Percentiles rank a stretch among this genome's conserved stretches.
These are phyloP conservation scores for Drosophila cardini DNA, from an alignment of 1,140 invertebrate genomes.

Conservation along the genomic window DNA sequence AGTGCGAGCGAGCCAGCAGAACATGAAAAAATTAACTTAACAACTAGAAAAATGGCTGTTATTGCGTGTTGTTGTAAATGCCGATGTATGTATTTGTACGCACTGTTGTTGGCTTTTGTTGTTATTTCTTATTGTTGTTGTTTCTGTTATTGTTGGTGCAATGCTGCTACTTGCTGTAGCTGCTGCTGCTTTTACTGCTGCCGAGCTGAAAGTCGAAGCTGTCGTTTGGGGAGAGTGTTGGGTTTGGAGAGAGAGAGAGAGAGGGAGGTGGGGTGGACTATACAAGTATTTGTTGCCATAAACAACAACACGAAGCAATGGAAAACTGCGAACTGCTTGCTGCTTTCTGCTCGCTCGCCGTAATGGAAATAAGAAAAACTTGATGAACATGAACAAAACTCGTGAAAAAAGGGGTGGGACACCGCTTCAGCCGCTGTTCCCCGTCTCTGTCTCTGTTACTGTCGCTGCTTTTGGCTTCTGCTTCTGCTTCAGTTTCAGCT, in stretches of 20 bases:
- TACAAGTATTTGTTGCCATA: slow-evolving; percentile 75
- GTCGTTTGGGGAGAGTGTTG: background rate
- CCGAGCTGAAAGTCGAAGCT: slow-evolving; percentile 18
- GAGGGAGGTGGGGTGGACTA: background rate
- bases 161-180: slow-evolving; percentile 48
- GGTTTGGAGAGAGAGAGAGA: background rate
- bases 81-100: slow-evolving; percentile 81
- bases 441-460: slow-evolving; percentile 17
- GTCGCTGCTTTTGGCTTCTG: slow-evolving; percentile 18
- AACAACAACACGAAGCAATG: slow-evolving; percentile 68
- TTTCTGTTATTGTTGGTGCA: slow-evolving; percentile 23
- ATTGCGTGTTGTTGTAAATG: slow-evolving; percentile 84
- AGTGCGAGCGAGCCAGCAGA: slow-evolving; percentile 75
- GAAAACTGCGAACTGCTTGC: slow-evolving; percentile 59
- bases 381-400: slow-evolving; percentile 78
- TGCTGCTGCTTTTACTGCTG: slow-evolving; percentile 47
- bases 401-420: slow-evolving; percentile 77
- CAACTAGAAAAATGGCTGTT: slow-evolving; percentile 85
- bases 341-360: slow-evolving; percentile 13
- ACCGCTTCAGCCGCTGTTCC: slow-evolving; percentile 31
- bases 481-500: slow-evolving; percentile 14
- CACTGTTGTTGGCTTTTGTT: slow-evolving; percentile 62
- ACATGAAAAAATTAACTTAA: slow-evolving; percentile 85
- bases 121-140: slow-evolving; percentile 41
- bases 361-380: slow-evolving; percentile 78